Conservation (phyloP, 2,797 vertebrate genomes). For the Periparus ater region DNA sequence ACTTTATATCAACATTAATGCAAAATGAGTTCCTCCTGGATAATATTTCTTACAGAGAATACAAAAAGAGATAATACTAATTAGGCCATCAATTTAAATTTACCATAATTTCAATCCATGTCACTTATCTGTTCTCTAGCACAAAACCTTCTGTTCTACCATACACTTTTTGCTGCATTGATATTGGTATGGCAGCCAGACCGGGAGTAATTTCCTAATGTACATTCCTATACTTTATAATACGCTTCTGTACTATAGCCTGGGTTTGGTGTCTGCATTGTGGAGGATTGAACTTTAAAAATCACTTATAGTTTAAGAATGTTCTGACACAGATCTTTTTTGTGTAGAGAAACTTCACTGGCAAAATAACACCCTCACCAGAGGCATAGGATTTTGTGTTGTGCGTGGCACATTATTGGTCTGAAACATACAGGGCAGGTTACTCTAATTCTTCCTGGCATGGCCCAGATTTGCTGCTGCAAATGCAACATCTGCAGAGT, state of each 20-base stretch:
- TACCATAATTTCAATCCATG: constrained; percentile 77
- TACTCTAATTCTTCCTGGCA: constrained; percentile 27
- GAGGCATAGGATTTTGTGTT: not conserved
- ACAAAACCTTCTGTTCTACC: constrained; percentile 68
- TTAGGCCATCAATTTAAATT: constrained; percentile 83
- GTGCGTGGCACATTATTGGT: not conserved
- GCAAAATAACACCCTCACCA: not conserved
- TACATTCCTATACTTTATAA: not conserved
- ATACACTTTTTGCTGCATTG: constrained; percentile 21
- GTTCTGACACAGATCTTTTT: not conserved
- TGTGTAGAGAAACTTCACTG: not conserved
- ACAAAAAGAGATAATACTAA: constrained; percentile 82
- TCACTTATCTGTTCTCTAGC: constrained; percentile 75
- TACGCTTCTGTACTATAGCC: not conserved
- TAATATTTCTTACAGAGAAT: constrained; percentile 80
- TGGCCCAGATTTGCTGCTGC: constrained; percentile 22
- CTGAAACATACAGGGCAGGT: not conserved
- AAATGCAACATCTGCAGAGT: constrained; percentile 10
- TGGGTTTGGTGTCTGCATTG: not conserved
- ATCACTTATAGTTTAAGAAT: not conserved
- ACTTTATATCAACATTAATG: constrained; percentile 81
- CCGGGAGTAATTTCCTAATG: constrained; percentile 6
- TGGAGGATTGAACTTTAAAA: not conserved
- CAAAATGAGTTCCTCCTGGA: constrained; percentile 81
- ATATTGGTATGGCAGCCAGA: constrained; percentile 35